Base-by-base conservation (phyloP, 2,113 vertebrate genomes). In the Pollachius pollachius region DNA sequence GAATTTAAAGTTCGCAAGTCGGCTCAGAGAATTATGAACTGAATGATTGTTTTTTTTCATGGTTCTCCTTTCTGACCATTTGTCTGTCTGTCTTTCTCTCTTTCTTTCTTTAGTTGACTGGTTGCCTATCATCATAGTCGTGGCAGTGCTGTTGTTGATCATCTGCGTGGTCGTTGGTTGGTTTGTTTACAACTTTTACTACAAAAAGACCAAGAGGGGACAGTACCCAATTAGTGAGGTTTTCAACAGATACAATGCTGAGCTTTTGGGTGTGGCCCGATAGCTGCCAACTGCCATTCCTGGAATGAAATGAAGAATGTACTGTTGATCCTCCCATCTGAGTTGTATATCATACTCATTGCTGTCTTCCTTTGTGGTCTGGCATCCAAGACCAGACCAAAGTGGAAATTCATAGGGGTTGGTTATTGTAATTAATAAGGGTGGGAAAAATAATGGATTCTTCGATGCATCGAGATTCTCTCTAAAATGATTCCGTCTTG, bases 181-280 rank as follows among this genome's bases (percentile, higher is more conserved):
- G 9, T 0, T 67, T 4, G 1, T 15, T 7, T 56, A 15, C 64
- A 0, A 0, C 1, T 0, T 0, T 8, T 54, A 3, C 60, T 81
- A 80, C 73, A 82, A 3, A 72, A 8, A 27, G 0, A 64, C 1
- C 4, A 16, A 56, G 8, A 80, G 11, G 23, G 84, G 87, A 70
- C 0, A 34, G 0, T 88, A 84, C 73, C 73, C 25, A n/a, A 27
- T 79, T 23, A 74, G 2, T 52, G 66, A 79, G 0, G 34, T 77
- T 30, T 64, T 76, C 2, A 0, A 0, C 1, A 6, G 5, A 0
- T n/a, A 75, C 52, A 60, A 15, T n/a, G 69, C 12, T 1, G 54
- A 0, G 8, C 37, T 72, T 1, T 64, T 79, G 15, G 19, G 9
- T 19, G n/a, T 0, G 11, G 95, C 0, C 30, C 3, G 4, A 34